Evolutionary conservation across 2,797 vertebrate species (phyloP).

Genomic region (Pangasius djambal): DNA sequence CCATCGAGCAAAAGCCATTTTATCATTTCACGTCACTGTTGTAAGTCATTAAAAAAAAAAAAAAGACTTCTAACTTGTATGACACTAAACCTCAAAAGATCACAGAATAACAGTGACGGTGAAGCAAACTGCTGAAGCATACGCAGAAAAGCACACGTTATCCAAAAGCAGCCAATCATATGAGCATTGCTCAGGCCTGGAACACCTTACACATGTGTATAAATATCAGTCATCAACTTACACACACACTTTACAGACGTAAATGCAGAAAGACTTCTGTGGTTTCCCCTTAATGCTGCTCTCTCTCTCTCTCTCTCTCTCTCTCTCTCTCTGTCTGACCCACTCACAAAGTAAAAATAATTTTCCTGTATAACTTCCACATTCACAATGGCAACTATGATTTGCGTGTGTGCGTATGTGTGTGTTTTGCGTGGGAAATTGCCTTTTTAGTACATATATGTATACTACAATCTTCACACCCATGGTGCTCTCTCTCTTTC

Average conservation of each 20-base stretch:
- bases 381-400: slow-evolving; percentile 16
- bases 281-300: slow-evolving; percentile 8
- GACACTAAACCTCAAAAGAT: not conserved
- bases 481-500: not conserved
- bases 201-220: slow-evolving; percentile 7
- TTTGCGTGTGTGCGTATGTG: not conserved
- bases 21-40: not conserved
- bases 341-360: not conserved
- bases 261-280: not conserved
- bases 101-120: not conserved
- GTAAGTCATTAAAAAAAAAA: not conserved
- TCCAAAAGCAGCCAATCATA: not conserved
- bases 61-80: not conserved
- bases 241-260: slow-evolving; percentile 9
- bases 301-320: not conserved
- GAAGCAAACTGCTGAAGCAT: not conserved
- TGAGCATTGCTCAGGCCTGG: not conserved
- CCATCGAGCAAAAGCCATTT: not conserved
- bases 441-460: slow-evolving; percentile 5
- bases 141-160: not conserved
- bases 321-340: not conserved
- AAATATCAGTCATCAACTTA: not conserved
- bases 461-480: slow-evolving; percentile 12
- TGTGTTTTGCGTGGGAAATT: not conserved
- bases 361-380: slow-evolving; percentile 1